Percentiles rank a stretch among this genome's conserved stretches.
These are phyloP conservation scores for Leuciscus waleckii DNA, from an alignment of 2,797 vertebrate species.

Conservation along the genomic window DNA sequence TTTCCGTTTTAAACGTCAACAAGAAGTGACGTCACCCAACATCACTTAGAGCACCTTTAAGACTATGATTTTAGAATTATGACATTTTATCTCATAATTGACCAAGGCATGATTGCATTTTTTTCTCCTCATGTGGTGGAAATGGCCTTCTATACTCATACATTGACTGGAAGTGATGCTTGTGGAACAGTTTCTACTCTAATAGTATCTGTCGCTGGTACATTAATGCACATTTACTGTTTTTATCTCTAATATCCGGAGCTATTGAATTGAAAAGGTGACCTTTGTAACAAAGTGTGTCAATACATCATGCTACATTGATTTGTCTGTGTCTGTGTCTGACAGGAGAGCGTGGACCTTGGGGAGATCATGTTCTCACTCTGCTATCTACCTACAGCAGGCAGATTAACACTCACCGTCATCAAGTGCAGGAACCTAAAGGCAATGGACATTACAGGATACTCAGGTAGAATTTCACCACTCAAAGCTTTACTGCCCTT, in stretches of 20 bases:
- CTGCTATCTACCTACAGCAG: conserved; percentile 97
- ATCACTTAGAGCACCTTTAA: too few species aligned
- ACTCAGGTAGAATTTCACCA: conserved; percentile 84
- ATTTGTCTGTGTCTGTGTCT: conserved; percentile 48
- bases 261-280: background rate
- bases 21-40: too few species aligned
- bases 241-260: conserved; percentile 12
- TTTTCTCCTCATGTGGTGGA: background rate
- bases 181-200: background rate
- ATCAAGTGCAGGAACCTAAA: conserved; percentile 99
- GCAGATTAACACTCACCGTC: conserved; percentile 95
- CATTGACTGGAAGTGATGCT: background rate
- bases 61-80: background rate
- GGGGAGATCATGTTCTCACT: conserved; percentile 99
- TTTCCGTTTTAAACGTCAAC: too few species aligned
- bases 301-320: conserved; percentile 31
- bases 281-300: background rate
- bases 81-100: background rate
- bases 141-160: background rate
- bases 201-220: background rate
- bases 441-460: conserved; percentile 99
- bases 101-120: background rate
- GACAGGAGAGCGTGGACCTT: conserved; percentile 95
- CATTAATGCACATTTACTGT: conserved; percentile 5
- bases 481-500: background rate